Conservation (phyloP, 1,140 invertebrate genomes). For the Elymnias hypermnestra region DNA sequence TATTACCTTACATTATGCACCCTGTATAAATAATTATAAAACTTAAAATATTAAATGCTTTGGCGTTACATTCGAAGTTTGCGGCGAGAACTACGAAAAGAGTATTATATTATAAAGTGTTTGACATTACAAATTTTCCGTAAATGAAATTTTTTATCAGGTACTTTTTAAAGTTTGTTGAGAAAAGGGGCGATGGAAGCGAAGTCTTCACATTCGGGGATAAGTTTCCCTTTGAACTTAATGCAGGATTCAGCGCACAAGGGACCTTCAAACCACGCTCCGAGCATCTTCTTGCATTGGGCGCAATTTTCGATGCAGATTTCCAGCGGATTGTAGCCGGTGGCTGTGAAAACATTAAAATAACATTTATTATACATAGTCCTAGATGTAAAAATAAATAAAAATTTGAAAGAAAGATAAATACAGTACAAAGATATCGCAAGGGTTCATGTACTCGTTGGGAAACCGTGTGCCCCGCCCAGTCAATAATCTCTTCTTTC, state of each 20-base stretch:
- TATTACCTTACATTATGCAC: conserved; percentile 19
- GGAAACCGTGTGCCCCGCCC: no score
- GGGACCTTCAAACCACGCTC: conserved; percentile 88
- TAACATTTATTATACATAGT: no score
- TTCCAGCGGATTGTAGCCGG: conserved; percentile 68
- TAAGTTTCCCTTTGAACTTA: conserved; percentile 87
- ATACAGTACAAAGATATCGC: no score
- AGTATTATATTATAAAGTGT: not conserved
- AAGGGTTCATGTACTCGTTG: no score
- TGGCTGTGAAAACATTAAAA: conserved; percentile 33
- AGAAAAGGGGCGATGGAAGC: conserved; percentile 88
- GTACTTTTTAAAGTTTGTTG: conserved; percentile 74
- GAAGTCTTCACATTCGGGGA: conserved; percentile 89
- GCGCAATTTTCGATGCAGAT: conserved; percentile 91
- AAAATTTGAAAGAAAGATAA: no score
- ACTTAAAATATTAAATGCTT: conserved; percentile 35
- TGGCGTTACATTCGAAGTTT: conserved; percentile 28
- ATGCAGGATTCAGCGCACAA: conserved; percentile 89
- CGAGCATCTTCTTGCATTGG: conserved; percentile 91
- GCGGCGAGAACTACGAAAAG: conserved; percentile 8
- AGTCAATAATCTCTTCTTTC: no score
- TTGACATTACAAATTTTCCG: conserved; percentile 1
- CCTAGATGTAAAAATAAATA: no score
- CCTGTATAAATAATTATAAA: conserved; percentile 39
- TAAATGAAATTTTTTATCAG: conserved; percentile 3